Base-by-base conservation (phyloP, 2,888 invertebrate genomes). In the Oxycera nigricornis region DNA sequence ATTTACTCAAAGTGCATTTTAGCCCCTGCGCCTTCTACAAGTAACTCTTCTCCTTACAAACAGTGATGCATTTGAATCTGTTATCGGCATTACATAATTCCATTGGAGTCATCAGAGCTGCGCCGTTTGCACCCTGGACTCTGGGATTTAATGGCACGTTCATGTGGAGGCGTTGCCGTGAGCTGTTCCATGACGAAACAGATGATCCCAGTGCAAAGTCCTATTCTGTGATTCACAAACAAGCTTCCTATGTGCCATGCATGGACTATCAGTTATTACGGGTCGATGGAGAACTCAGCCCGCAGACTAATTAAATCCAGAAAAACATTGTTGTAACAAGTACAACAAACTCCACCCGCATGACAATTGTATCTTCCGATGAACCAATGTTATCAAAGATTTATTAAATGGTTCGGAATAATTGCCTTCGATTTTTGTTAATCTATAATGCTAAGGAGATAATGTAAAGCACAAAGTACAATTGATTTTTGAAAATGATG, bases 211-310 rank as follows among this genome's bases (percentile, higher is more conserved):
- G 68, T 28, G 31, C 70, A 70, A 70, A 55, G 70, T 70, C n/a
- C 70, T n/a, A 39, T 55, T 52, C n/a, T 20, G 30, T 70, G 70
- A 70, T 31, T 70, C 70, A 70, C 65, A 2, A 14, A 17, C 24
- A 65, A 24, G 26, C 41, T n/a, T n/a, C n/a, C n/a, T n/a, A n/a
- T 11, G 22, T 41, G n/a, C 6, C 20, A 17, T 30, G 52, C 30
- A 68, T 20, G 14, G 30, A 24, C 24, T 70, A 55, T 52, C 55
- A 52, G 55, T 70, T 24, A 14, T 59, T n/a, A 59, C 39, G 35
- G 62, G 41, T 24, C 41, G 39, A 14, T 39, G 41, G 24, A 24
- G 6, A 39, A 24, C 14, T 59, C 24, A 24, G 20, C 17, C 2
- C 14, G 17, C 31, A 39, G 39, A 39, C 17, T 62, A 31, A 35